A percentile compares a stretch with the other conserved stretches of the same genome.
phyloP scores from a whole-genome alignment of 2,797 vertebrate species.

The Chromis chromis region DNA sequence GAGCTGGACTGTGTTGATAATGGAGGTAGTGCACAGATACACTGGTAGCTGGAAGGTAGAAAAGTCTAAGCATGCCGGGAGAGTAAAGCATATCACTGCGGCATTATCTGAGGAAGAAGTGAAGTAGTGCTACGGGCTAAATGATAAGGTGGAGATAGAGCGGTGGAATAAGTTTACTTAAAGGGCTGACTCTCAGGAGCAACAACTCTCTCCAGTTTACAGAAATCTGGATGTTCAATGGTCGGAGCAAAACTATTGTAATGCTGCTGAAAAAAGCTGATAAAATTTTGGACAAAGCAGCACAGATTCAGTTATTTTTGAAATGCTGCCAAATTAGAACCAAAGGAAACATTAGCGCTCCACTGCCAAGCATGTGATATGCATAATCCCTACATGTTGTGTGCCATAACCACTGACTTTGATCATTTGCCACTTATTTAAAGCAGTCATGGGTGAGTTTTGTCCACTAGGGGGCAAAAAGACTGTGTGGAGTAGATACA shows the following conservation, averaged over 20 bases:
- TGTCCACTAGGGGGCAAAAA: constrained; percentile 42
- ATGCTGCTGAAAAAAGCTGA: constrained; percentile 59
- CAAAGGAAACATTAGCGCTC: constrained; percentile 51
- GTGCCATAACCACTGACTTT: constrained; percentile 55
- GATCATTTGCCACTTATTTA: constrained; percentile 53
- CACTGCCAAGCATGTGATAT: constrained; percentile 57
- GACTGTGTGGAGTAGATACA: neutral
- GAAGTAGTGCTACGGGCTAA: constrained; percentile 65
- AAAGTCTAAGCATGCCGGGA: constrained; percentile 55
- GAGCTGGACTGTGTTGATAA: constrained; percentile 69
- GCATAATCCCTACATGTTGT: constrained; percentile 52
- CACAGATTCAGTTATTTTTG: constrained; percentile 52
- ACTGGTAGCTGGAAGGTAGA: constrained; percentile 66
- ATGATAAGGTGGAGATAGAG: constrained; percentile 74
- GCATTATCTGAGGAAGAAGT: constrained; percentile 74
- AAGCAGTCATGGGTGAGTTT: constrained; percentile 30
- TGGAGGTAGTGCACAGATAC: constrained; percentile 52
- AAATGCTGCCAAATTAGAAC: constrained; percentile 69
- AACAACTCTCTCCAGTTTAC: constrained; percentile 66
- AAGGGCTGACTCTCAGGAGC: constrained; percentile 68
- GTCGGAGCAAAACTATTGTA: constrained; percentile 47
- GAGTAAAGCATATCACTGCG: constrained; percentile 68
- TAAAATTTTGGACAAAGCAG: constrained; percentile 62
- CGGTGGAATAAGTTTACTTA: constrained; percentile 63
- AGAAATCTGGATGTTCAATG: constrained; percentile 51